phyloP scores from a whole-genome alignment of 2,113 vertebrate species.

The Xenopus borealis region DNA sequence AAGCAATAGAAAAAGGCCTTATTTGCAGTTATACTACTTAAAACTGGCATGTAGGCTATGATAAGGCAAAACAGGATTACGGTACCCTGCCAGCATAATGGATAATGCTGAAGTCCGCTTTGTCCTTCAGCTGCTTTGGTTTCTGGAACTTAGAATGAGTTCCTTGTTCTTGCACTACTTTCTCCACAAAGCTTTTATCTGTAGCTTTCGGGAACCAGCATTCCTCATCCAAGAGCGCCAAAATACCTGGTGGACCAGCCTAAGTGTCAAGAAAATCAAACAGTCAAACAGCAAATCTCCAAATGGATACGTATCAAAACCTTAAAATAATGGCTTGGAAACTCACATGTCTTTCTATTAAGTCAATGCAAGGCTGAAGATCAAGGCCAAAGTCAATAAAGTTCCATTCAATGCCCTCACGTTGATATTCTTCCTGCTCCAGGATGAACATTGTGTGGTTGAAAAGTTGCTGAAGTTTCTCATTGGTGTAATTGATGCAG shows the following conservation, averaged over 20 bases:
- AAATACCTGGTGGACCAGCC: constrained; percentile 92
- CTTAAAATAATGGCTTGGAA: rapidly evolving
- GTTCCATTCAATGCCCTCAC: constrained; percentile 91
- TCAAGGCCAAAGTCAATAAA: constrained; percentile 90
- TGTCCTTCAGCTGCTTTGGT: constrained; percentile 96
- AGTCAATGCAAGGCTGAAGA: constrained; percentile 87
- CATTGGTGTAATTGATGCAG: constrained; percentile 88
- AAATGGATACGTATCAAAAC: no score
- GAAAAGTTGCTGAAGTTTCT: constrained; percentile 87
- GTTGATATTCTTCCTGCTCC: constrained; percentile 89
- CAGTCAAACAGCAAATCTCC: neutral
- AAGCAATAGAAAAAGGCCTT: no score
- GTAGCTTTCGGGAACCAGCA: constrained; percentile 99
- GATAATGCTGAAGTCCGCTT: constrained; percentile 95
- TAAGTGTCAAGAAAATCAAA: constrained; percentile 49
- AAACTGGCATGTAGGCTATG: no score
- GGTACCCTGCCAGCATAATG: constrained; percentile 95
- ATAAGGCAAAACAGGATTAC: neutral
- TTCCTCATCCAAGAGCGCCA: constrained; percentile 93
- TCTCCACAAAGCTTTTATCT: constrained; percentile 97
- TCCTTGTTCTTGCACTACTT: constrained; percentile 93
- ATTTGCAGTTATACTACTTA: no score
- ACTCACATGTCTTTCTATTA: constrained; percentile 92
- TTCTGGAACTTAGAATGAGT: constrained; percentile 93
- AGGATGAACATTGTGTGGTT: constrained; percentile 93